A percentile compares a stretch with the other conserved stretches of the same genome.
Evolutionary conservation across 1,140 invertebrate species (phyloP).

Genomic region (Periplaneta americana): DNA sequence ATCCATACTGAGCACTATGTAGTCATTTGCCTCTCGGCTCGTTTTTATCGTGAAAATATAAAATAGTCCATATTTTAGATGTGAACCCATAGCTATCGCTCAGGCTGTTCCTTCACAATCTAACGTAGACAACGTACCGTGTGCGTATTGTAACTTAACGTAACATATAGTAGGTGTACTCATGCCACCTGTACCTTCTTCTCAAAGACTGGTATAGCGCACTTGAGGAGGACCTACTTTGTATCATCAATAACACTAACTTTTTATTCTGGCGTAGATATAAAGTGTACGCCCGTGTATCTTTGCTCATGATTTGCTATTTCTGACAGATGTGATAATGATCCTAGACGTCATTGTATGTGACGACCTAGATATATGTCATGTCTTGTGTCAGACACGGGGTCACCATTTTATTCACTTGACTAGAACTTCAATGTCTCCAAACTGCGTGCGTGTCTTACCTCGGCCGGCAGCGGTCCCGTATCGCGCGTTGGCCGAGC

Average conservation of each 20-base stretch:
- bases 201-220: constrained; percentile 17
- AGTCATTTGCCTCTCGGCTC: neutral
- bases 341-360: neutral
- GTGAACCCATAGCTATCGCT: constrained; percentile 6
- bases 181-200: constrained; percentile 15
- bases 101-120: neutral
- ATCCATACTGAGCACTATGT: neutral
- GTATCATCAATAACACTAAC: neutral
- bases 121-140: neutral
- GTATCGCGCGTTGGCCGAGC: neutral
- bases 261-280: constrained; percentile 3
- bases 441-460: neutral
- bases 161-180: neutral
- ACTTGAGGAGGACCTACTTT: constrained; percentile 10
- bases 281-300: constrained; percentile 6
- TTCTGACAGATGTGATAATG: neutral
- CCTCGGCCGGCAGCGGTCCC: neutral
- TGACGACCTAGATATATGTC: neutral
- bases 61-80: constrained; percentile 9
- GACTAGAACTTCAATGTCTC: constrained; percentile 9
- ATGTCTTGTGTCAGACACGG: neutral
- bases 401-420: neutral
- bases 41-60: constrained; percentile 1
- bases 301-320: constrained; percentile 15
- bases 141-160: neutral